A percentile compares a stretch with the other conserved stretches of the same genome.
Evolutionary conservation across 2,113 vertebrate species (phyloP).

Genomic region (Chunga burmeisteri): DNA sequence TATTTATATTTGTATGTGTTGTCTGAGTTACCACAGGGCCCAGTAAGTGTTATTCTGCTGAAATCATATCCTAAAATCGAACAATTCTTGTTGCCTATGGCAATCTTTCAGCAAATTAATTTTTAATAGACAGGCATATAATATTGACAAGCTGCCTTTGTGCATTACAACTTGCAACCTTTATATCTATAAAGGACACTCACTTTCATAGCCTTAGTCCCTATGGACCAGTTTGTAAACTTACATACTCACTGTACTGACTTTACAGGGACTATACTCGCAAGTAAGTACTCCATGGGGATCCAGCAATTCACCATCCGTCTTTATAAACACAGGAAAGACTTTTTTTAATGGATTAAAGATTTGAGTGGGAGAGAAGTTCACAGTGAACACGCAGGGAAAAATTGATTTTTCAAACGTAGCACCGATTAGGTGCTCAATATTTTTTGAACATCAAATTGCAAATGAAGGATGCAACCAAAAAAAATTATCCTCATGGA

Average conservation of each 20-base stretch:
- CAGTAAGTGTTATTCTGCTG: neutral
- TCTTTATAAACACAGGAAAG: neutral
- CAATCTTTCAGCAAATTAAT: constrained; percentile 1
- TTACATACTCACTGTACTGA: neutral
- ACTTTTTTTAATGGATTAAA: neutral
- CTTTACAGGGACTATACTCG: neutral
- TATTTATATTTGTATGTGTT: neutral
- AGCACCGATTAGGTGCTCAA: neutral
- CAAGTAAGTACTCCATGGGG: neutral
- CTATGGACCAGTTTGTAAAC: neutral
- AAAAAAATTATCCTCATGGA: neutral
- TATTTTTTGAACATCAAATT: neutral
- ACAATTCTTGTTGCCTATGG: neutral
- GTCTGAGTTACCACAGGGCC: neutral
- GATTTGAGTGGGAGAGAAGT: neutral
- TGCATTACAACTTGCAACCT: neutral
- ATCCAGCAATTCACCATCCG: neutral
- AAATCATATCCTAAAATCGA: neutral
- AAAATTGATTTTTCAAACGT: neutral
- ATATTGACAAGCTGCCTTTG: neutral
- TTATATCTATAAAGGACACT: neutral
- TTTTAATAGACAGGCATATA: neutral
- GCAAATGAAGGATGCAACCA: neutral
- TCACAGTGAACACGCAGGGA: neutral
- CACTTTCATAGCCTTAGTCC: neutral